These are phyloP conservation scores for Carposina sasakii DNA, from an alignment of 1,140 invertebrate genomes.

Conservation along the genomic window DNA sequence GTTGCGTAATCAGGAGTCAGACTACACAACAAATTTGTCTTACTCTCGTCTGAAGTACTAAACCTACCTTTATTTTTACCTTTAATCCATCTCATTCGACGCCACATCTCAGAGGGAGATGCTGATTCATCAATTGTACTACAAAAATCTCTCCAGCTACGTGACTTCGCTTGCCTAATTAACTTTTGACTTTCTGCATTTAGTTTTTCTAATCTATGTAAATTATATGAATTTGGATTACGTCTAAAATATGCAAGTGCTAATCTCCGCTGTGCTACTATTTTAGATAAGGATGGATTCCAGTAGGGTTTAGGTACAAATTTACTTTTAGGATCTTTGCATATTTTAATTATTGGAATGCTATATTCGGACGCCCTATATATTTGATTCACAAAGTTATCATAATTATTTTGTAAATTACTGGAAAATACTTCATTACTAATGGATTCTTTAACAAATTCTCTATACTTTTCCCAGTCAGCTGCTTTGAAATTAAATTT, in stretches of 20 bases:
- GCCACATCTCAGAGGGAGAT: conserved; percentile 1
- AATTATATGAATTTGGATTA: conserved; percentile 3
- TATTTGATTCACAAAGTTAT: neutral
- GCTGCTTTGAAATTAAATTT: conserved; percentile 1
- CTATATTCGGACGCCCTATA: neutral
- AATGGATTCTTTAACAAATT: neutral
- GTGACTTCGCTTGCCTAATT: neutral
- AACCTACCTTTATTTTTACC: neutral
- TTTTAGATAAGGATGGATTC: conserved; percentile 1
- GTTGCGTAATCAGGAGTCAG: neutral
- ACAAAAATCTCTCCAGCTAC: conserved; percentile 1
- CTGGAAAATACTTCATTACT: too few species aligned
- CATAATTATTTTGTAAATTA: neutral
- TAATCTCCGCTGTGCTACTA: neutral
- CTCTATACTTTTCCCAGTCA: conserved; percentile 2
- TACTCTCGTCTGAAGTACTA: neutral
- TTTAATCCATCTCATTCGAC: conserved; percentile 4
- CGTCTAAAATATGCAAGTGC: neutral
- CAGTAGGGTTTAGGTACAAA: conserved; percentile 5
- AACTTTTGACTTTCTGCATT: neutral
- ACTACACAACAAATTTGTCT: neutral
- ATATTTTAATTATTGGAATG: conserved; percentile 2
- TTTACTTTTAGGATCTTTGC: neutral
- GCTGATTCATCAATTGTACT: neutral
- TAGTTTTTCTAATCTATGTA: neutral